Conservation (phyloP, 2,113 vertebrate genomes). For the Apaloderma vittatum region DNA sequence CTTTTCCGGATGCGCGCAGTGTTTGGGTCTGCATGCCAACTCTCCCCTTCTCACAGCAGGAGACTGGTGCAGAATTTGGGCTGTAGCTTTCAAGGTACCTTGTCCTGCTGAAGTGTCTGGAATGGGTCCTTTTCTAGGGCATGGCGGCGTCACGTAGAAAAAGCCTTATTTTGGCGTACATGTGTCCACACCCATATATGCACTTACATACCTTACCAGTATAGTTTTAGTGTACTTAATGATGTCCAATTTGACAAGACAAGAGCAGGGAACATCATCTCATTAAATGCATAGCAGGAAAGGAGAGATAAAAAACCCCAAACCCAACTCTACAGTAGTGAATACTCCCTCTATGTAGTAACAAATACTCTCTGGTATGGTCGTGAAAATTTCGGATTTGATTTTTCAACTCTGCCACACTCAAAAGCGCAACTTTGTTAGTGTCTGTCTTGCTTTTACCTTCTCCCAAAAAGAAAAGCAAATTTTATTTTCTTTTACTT, state of each 20-base stretch:
- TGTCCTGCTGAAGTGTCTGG: background rate
- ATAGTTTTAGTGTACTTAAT: background rate
- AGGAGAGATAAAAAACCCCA: background rate
- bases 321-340: background rate
- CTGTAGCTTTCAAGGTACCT: background rate
- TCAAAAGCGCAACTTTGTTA: background rate
- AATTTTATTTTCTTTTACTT: too few relatives aligned
- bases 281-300: background rate
- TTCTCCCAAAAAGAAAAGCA: background rate
- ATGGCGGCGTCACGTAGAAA: background rate
- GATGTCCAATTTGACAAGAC: background rate
- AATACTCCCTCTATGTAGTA: background rate
- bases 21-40: background rate
- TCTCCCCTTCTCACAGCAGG: background rate
- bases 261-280: background rate
- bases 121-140: background rate
- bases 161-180: background rate
- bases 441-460: background rate
- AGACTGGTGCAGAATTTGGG: background rate
- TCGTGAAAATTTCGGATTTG: background rate
- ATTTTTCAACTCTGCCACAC: background rate
- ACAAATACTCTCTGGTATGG: background rate
- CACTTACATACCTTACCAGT: fast-evolving
- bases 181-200: fast-evolving
- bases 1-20: background rate